Evolutionary conservation across 2,113 vertebrate species (phyloP), one percentile per base, ranked within the genome.

Genomic region (Calonectris borealis): DNA sequence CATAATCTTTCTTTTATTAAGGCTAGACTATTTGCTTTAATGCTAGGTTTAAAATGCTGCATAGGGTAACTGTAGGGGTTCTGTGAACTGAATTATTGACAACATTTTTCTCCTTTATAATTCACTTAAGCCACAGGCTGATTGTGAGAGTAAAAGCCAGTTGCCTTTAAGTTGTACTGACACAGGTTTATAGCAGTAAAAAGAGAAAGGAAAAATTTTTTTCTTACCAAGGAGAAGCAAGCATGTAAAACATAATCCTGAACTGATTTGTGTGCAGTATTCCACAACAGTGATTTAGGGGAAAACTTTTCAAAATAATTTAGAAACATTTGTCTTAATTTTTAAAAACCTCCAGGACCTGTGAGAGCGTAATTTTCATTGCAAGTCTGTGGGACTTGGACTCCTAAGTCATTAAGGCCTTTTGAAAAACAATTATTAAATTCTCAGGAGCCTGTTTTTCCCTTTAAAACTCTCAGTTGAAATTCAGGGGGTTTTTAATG

Each of bases 1-100:
- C n/a, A n/a, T 82, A 93, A 86, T 95, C 40, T 94, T 91, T 93
- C 69, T 94, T 89, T 87, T 91, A 85, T 93, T 66, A 93, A 80
- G 38, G 31, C 16, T 94, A 83, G 51, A 83, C 32, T 83, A 44
- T 86, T 88, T 92, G 34, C 27, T 94, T 85, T 91, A 85, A 62
- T 77, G 55, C 19, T 51, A 36, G 42, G 13, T 89, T 91, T 80
- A 85, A 97, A 94, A 80, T 83, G 60, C 16, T 11, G 3, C 44
- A 21, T 32, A 80, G 49, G 11, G 14, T 86, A 89, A 60, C 73
- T 72, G 17, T 44, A 64, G 54, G 42, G 10, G 1, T 73, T 95
- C 46, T 80, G 40, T 72, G 57, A 91, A 85, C 54, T 66, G 52
- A 82, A 58, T 69, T 72, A 52, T 87, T 93, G 61, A 69, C n/a